A percentile compares a stretch with the other conserved stretches of the same genome.
Evolutionary conservation across 2,797 vertebrate genomes (phyloP).

Genomic region (Kryptolebias ocellatus): DNA sequence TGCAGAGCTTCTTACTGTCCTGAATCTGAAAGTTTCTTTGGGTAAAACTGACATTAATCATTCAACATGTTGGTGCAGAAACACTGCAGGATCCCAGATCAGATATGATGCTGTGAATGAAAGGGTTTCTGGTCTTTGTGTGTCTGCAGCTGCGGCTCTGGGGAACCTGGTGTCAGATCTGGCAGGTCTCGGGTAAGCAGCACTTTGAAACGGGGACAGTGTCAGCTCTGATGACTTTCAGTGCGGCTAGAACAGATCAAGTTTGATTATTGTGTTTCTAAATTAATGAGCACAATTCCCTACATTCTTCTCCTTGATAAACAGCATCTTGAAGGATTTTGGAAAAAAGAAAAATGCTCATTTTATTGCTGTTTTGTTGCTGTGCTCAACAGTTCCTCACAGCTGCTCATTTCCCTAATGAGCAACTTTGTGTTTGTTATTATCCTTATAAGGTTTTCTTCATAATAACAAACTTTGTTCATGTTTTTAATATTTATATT

Average conservation of each 20-base stretch:
- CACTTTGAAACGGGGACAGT: not conserved
- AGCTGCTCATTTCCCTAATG: too few species aligned
- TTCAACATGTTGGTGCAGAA: not conserved
- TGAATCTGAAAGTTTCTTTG: not conserved
- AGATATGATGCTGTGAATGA: not conserved
- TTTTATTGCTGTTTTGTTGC: too few species aligned
- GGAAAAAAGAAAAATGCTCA: too few species aligned
- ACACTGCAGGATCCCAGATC: not conserved
- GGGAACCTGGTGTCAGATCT: conserved; percentile 97
- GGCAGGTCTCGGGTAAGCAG: conserved; percentile 94
- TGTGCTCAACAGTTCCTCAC: too few species aligned
- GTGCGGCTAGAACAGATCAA: not conserved
- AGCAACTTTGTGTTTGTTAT: too few species aligned
- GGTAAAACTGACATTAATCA: not conserved
- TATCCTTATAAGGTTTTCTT: too few species aligned
- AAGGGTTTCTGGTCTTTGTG: conserved; percentile 29
- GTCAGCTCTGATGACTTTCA: not conserved
- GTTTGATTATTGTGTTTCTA: not conserved
- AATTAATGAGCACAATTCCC: not conserved
- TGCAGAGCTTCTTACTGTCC: not conserved
- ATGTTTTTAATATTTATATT: too few species aligned
- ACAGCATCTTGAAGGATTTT: too few species aligned
- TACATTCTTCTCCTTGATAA: not conserved
- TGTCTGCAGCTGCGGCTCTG: conserved; percentile 89
- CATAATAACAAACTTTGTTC: too few species aligned